These are phyloP conservation scores for Lepisosteus oculatus DNA, from an alignment of 2,113 vertebrate genomes.

Conservation along the genomic window DNA sequence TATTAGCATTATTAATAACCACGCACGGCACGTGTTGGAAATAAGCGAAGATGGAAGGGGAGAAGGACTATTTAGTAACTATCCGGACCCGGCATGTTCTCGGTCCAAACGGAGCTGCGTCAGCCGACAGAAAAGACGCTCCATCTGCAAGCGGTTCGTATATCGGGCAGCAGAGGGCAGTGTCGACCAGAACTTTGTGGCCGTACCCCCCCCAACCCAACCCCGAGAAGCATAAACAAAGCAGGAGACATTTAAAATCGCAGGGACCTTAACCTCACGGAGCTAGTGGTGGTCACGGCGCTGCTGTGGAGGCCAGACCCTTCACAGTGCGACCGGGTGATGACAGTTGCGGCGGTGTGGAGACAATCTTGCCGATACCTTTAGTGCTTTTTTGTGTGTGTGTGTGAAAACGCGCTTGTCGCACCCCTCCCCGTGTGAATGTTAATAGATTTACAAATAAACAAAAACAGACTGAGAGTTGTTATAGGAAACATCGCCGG, in stretches of 20 bases:
- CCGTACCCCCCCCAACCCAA: background rate
- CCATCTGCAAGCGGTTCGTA: background rate
- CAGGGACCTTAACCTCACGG: slow-evolving; percentile 1
- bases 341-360: no score
- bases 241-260: background rate
- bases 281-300: background rate
- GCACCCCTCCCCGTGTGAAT: background rate
- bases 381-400: no score
- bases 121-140: background rate
- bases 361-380: no score
- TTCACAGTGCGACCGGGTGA: background rate
- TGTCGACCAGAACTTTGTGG: slow-evolving; percentile 15
- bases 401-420: no score
- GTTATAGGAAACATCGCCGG: background rate
- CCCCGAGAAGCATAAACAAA: slow-evolving; percentile 16
- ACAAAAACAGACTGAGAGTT: background rate
- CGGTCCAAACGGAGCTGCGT: background rate
- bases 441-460: background rate
- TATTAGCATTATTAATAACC: no score
- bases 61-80: no score
- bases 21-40: no score
- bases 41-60: no score
- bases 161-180: slow-evolving; percentile 22
- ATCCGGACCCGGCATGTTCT: no score
- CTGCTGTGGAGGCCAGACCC: background rate